Percentiles rank a stretch among this genome's conserved stretches.
Evolutionary conservation across 2,888 invertebrate species (phyloP).

Genomic region (Caenorhabditis sulstoni): DNA sequence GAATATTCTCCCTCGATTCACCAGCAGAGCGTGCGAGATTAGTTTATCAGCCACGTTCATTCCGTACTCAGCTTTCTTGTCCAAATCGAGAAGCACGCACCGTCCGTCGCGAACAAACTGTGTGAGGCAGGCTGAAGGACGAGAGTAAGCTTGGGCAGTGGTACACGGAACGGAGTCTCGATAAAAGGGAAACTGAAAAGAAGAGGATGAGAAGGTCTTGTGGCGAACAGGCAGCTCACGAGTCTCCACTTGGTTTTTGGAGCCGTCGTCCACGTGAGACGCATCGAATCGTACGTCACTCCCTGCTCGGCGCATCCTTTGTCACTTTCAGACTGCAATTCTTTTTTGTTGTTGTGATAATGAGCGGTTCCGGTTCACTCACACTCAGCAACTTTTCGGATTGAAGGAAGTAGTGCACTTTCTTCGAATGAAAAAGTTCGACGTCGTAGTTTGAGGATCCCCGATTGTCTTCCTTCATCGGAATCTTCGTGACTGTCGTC

Average conservation of each 20-base stretch:
- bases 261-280: slow-evolving; percentile 95
- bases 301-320: slow-evolving; percentile 81
- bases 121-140: slow-evolving; percentile 96
- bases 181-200: slow-evolving; percentile 82
- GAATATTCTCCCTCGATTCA: slow-evolving; percentile 64
- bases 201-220: neutral
- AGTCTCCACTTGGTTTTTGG: slow-evolving; percentile 68
- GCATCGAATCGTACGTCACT: slow-evolving; percentile 87
- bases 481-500: slow-evolving; percentile 97
- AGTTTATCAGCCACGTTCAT: slow-evolving; percentile 48
- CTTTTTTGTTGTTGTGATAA: too few species aligned
- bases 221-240: slow-evolving; percentile 32
- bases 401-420: too few species aligned
- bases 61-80: slow-evolving; percentile 4
- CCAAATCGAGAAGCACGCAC: slow-evolving; percentile 77
- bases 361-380: too few species aligned
- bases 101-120: slow-evolving; percentile 94
- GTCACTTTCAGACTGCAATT: slow-evolving; percentile 14
- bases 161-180: slow-evolving; percentile 87
- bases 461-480: slow-evolving; percentile 90
- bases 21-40: slow-evolving; percentile 66
- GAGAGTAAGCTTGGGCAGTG: slow-evolving; percentile 91
- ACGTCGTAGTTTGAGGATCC: slow-evolving; percentile 98
- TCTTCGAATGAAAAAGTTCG: slow-evolving; percentile 89
- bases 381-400: neutral